Evolutionary conservation across 1,140 invertebrate species (phyloP), one percentile per base, ranked within the genome.

Genomic region (Drosophila bipectinata): DNA sequence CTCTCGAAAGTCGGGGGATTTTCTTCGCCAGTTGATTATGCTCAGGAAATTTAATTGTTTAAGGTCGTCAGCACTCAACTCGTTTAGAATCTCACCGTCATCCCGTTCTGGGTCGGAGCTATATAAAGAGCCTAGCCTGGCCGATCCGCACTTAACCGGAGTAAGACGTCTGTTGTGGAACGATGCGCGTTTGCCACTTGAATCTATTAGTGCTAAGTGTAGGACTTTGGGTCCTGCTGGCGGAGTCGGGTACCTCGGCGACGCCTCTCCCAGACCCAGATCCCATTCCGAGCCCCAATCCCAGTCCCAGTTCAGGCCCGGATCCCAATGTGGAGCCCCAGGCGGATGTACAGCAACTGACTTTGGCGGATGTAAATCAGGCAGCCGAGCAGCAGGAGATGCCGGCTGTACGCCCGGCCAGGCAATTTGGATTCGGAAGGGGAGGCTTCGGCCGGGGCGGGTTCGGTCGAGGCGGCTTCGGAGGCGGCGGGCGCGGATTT

Each of bases 321-420:
- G 39, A 48, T 24, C 9, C 18, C 21, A 12, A 55, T 26, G 44
- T n/a, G 53, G 14, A 32, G 32, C 14, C 55, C 21, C 60, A 30
- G 53, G 64, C 66, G 82, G 83, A 88, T 82, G 79, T 78, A 69
- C 77, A 83, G 66, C 83, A 76, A 78, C 78, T 88, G 69, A 79
- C 79, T 66, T 63, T 88, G 63, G 71, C 79, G 83, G 82, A 87
- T 87, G 83, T 87, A 75, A 88, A 87, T 88, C 79, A 78, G 79
- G 75, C 61, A 58, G 34, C 49, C 49, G 82, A 75, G 53, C 78
- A 77, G 74, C 73, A 75, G 59, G 78, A 81, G 78, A 30, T 37
- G 63, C 77, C 82, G 69, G 83, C 48, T 37, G 68, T 79, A 32
- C 82, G 82, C 69, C 64, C 64, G 56, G 79, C 58, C 66, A 78